Percentiles rank a stretch among this genome's conserved stretches.
phyloP scores from a whole-genome alignment of 2,888 invertebrate species.

The Hecatera dysodea region DNA sequence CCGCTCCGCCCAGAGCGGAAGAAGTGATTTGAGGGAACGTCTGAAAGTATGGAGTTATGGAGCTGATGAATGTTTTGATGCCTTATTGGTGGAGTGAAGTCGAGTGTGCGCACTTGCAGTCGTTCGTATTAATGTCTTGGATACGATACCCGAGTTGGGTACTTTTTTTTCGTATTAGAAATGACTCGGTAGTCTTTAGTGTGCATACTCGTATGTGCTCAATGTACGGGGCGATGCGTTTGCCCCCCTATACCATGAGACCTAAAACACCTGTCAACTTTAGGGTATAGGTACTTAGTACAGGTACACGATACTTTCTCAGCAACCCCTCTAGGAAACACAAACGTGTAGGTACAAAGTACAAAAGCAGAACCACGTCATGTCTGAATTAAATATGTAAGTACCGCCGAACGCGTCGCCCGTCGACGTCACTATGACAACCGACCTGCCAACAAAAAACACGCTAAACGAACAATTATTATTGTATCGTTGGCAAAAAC shows the following conservation, averaged over 20 bases:
- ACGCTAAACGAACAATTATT: conserved; percentile 14
- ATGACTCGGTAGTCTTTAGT: not conserved
- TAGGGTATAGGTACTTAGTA: too few species aligned
- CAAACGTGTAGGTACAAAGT: too few species aligned
- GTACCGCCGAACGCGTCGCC: conserved; percentile 1
- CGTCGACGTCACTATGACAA: conserved; percentile 41
- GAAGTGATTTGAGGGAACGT: too few species aligned
- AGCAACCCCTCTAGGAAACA: not conserved
- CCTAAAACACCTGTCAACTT: not conserved
- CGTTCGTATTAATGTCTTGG: too few species aligned
- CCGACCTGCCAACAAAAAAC: conserved; percentile 34
- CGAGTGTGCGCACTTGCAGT: too few species aligned
- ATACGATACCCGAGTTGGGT: too few species aligned
- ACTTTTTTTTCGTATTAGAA: not conserved
- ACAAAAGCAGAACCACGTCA: conserved; percentile 12
- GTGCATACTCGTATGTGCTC: too few species aligned
- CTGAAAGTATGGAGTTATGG: too few species aligned
- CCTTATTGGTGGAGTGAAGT: too few species aligned
- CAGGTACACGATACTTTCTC: too few species aligned
- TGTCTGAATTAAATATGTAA: conserved; percentile 13
- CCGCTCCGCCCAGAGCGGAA: too few species aligned
- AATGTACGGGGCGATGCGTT: not conserved
- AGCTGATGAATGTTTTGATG: too few species aligned
- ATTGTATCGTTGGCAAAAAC: conserved; percentile 23
- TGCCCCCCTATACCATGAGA: not conserved